Evolutionary conservation across 2,797 vertebrate genomes (phyloP), one percentile per base, ranked within the genome.

Genomic region (Manis pentadactyla): DNA sequence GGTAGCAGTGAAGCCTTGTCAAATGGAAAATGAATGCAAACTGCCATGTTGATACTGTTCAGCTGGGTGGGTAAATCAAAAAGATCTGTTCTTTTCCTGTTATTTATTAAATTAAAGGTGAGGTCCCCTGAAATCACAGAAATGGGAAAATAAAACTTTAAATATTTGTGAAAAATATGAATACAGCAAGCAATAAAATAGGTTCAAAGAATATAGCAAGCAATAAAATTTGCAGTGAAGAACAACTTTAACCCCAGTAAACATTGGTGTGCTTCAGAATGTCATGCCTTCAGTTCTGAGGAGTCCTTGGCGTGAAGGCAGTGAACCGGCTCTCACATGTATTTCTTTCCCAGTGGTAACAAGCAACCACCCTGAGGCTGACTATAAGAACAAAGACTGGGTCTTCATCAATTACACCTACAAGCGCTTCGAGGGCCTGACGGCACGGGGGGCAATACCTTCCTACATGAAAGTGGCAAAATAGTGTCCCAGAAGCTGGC

Each of bases 321-420:
- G 31, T 68, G 51, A 94, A 25, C 83, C 71, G n/a, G 2, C 82
- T 64, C 83, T 82, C 55, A 75, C 78, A 1, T 95, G 51, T 95
- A 0, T 95, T 0, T 98, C 75, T 97, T 94, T 96, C 96, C 63
- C 97, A 98, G 98, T 98, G 98, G 99, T 98, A 71, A 98, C 99
- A 81, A 99, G 99, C 96, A 99, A 99, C 96, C 99, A 99, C 88
- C 99, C 99, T 0, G 99, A 99, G 98, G 98, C 98, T 0, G 99
- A 99, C 98, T 99, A 99, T 98, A 99, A 99, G 99, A 99, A 99
- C 99, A 99, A 99, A 95, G 99, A 99, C 99, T 99, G 99, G 99
- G 99, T 99, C 98, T 99, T 99, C 98, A 99, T 99, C 98, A 99
- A 99, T 98, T 99, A 99, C 98, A 99, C 99, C 7, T 99, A 99